Conservation (phyloP, 2,113 vertebrate species). For the Leptosomus discolor region DNA sequence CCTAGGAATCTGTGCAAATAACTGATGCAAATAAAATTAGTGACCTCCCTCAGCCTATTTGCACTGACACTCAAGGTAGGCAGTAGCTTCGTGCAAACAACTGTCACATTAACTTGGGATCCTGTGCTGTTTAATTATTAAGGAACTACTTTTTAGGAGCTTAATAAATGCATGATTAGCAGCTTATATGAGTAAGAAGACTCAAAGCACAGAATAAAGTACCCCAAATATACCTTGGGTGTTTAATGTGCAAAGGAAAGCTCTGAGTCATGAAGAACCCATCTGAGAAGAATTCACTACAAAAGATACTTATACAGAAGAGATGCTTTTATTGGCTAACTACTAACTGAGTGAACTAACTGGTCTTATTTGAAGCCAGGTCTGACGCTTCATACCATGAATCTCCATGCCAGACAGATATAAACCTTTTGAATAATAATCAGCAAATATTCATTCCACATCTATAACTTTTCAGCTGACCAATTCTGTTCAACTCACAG, state of each 20-base stretch:
- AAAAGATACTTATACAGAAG: background rate
- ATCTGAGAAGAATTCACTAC: background rate
- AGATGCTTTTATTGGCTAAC: background rate
- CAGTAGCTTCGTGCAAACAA: background rate
- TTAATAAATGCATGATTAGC: background rate
- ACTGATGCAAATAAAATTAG: background rate
- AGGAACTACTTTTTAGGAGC: background rate
- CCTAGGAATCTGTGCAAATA: background rate
- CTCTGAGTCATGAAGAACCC: background rate
- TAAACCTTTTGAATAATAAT: background rate
- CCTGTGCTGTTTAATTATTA: background rate
- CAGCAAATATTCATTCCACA: background rate
- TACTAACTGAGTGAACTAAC: background rate
- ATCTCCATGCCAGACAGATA: background rate
- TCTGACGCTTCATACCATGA: background rate
- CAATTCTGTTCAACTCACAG: background rate
- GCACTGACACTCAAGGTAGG: background rate
- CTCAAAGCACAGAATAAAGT: background rate
- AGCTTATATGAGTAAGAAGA: background rate
- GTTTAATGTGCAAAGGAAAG: background rate
- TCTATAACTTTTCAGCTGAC: background rate
- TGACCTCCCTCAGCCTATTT: background rate
- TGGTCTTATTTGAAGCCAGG: background rate
- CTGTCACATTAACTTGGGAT: background rate
- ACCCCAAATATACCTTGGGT: background rate